Evolutionary conservation across 2,888 invertebrate species (phyloP).

Genomic region (Pteria penguin): DNA sequence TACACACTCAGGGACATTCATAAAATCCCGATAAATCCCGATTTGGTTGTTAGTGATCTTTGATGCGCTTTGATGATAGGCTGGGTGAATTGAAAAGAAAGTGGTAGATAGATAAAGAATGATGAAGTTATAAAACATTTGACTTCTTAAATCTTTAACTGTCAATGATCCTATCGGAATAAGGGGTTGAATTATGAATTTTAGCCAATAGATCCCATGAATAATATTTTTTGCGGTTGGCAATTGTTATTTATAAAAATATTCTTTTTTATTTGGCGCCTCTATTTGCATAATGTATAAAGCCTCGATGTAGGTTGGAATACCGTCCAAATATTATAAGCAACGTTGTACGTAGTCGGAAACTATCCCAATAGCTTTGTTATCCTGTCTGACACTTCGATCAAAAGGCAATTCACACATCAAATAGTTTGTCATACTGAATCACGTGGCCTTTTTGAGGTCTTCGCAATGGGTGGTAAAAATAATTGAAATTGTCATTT

Average conservation of each 20-base stretch:
- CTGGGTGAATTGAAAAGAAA: not conserved
- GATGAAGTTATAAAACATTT: not conserved
- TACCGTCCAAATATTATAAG: too few relatives aligned
- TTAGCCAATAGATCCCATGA: too few relatives aligned
- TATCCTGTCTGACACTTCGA: too few relatives aligned
- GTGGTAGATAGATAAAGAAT: not conserved
- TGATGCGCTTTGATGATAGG: slow-evolving; percentile 8
- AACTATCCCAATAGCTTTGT: too few relatives aligned
- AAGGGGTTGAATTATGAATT: not conserved
- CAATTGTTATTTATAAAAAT: too few relatives aligned
- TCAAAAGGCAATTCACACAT: too few relatives aligned
- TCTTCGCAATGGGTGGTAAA: too few relatives aligned
- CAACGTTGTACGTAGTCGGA: too few relatives aligned
- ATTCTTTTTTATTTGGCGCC: not conserved
- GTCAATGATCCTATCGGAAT: not conserved
- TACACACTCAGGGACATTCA: slow-evolving; percentile 26
- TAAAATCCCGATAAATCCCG: slow-evolving; percentile 33
- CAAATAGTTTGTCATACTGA: too few relatives aligned
- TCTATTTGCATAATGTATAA: not conserved
- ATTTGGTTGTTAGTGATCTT: slow-evolving; percentile 29
- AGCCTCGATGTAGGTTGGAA: too few relatives aligned
- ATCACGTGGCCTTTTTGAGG: too few relatives aligned
- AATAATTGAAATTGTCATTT: too few relatives aligned
- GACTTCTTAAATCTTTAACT: not conserved
- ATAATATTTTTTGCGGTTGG: not conserved